These are phyloP conservation scores for Belgica antarctica DNA, from an alignment of 2,888 invertebrate genomes.

Conservation along the genomic window DNA sequence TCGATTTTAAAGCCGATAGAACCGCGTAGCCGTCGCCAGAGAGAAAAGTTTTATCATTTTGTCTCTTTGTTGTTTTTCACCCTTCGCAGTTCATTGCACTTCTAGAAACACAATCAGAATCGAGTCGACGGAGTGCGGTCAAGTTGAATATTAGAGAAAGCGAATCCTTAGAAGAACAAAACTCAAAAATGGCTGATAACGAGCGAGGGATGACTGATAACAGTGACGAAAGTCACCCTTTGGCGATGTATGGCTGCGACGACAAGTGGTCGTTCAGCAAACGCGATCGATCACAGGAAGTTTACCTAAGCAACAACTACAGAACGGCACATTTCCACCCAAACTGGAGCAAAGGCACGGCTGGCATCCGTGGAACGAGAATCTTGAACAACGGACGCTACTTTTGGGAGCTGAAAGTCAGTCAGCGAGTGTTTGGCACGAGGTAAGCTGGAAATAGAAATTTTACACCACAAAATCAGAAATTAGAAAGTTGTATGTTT, in stretches of 20 bases:
- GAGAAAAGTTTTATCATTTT: not conserved
- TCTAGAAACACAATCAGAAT: not conserved
- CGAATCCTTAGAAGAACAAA: slow-evolving; percentile 5
- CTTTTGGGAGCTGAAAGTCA: slow-evolving; percentile 66
- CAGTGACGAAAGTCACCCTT: slow-evolving; percentile 15
- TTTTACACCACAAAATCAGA: not conserved
- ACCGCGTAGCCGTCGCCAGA: not conserved
- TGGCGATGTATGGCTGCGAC: slow-evolving; percentile 56
- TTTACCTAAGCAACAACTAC: slow-evolving; percentile 55
- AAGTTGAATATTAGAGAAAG: not conserved
- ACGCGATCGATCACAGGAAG: slow-evolving; percentile 58
- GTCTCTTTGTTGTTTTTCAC: slow-evolving; percentile 11
- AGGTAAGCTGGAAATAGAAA: slow-evolving; percentile 47
- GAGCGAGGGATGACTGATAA: not conserved
- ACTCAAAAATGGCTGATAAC: slow-evolving; percentile 1
- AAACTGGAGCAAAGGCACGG: slow-evolving; percentile 73
- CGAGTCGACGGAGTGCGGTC: not conserved
- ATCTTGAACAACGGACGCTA: slow-evolving; percentile 64
- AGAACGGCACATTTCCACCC: slow-evolving; percentile 70
- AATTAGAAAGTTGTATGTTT: too few relatives aligned
- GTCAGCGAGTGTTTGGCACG: slow-evolving; percentile 68
- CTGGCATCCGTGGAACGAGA: slow-evolving; percentile 66
- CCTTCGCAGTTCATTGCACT: slow-evolving; percentile 19
- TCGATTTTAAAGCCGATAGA: not conserved
- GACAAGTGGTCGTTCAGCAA: slow-evolving; percentile 71